Base-by-base conservation (phyloP, 2,797 vertebrate genomes). In the Gobionotothen gibberifrons region DNA sequence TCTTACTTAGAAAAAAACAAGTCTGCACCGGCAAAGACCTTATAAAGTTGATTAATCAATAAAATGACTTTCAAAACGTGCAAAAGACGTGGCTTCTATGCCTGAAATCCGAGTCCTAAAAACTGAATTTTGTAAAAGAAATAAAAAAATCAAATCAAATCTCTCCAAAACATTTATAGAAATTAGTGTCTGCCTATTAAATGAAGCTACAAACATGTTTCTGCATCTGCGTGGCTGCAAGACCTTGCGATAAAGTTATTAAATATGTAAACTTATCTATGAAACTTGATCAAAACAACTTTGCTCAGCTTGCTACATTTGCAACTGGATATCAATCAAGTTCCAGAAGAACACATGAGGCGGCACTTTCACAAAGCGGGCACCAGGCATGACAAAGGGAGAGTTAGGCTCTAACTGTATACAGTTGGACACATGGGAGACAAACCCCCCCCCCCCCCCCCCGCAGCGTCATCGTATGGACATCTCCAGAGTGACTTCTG, bases 351-450 rank as follows among this genome's bases (percentile, higher is more conserved):
- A 22, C 8, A 9, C 6, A 66, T 0, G 12, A 61, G 62, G 69
- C 57, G 32, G 3, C 9, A 46, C 49, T 44, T 16, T 44, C 3
- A 16, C 6, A 39, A 13, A 3, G 32, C 3, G 52, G 52, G 15
- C 51, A 36, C 2, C 4, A n/a, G 13, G 52, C 59, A 42, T 39
- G 1, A 57, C 2, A 17, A 51, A 57, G 21, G 3, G 2, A 26
- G 52, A 56, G 42, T 36, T 46, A 29, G 48, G 76, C 40, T n/a
- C 1, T 17, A 1, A 46, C 65, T 64, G 69, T 64, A 58, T 51
- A 64, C 67, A 68, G 76, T 57, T 63, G 71, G 77, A 74, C 73
- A 67, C 58, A 62, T 1, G 67, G 47, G 58, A 76, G 67, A 70
- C 74, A 72, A 60, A 78, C 78, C 55, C 15, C 67, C 74, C 67